Evolutionary conservation across 2,888 invertebrate genomes (phyloP).

Genomic region (Lasioglossum pauxillum): DNA sequence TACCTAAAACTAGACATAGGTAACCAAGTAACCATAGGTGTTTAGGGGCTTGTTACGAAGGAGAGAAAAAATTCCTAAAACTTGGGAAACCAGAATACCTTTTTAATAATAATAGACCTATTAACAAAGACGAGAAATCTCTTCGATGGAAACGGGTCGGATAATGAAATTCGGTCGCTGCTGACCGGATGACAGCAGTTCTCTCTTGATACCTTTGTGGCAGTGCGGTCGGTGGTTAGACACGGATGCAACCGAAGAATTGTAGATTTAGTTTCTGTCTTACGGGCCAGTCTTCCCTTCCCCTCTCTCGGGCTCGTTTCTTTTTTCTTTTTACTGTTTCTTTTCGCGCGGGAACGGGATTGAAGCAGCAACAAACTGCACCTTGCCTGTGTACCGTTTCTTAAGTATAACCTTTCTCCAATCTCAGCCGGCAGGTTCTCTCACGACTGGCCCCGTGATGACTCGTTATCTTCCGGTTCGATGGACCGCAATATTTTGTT

Average conservation of each 20-base stretch:
- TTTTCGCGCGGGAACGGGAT: constrained; percentile 37
- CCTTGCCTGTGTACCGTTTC: constrained; percentile 60
- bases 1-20: too few relatives aligned
- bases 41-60: not conserved
- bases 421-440: constrained; percentile 54
- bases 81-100: not conserved
- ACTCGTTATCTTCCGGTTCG: constrained; percentile 51
- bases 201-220: constrained; percentile 53
- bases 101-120: not conserved
- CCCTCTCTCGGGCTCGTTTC: not conserved
- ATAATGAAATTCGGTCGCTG: constrained; percentile 65
- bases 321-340: constrained; percentile 31
- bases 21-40: too few relatives aligned
- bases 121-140: not conserved
- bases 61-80: not conserved
- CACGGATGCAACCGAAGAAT: constrained; percentile 50
- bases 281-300: constrained; percentile 20
- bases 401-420: constrained; percentile 62
- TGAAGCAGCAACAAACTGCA: constrained; percentile 37
- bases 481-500: constrained; percentile 41
- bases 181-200: constrained; percentile 19
- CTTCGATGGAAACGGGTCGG: constrained; percentile 37
- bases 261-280: constrained; percentile 71
- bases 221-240: constrained; percentile 68
- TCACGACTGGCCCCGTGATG: constrained; percentile 49